Base-by-base conservation (phyloP, 2,113 vertebrate genomes). In the Talpa occidentalis region DNA sequence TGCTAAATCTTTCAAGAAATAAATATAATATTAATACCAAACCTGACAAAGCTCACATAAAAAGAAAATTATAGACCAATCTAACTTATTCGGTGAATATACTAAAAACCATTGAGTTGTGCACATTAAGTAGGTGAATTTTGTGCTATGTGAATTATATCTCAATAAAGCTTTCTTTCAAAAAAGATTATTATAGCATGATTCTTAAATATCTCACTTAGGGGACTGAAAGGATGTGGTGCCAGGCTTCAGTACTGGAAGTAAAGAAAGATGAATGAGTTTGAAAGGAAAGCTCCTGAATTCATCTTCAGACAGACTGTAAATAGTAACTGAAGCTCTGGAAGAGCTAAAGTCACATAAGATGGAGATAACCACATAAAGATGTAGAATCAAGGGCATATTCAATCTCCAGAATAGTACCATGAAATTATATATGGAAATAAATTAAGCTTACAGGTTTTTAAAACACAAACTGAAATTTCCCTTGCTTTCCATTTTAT, bases 391-490 rank as follows among this genome's bases (percentile, higher is more conserved):
- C 52, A 77, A 14, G 12, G 8, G 28, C 28, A 44, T 44, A 81
- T 74, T 88, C 59, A 70, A 10, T 22, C 22, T 64, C 37, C 5
- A 62, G 17, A 14, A 47, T 30, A 69, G 59, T 70, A 87, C 73
- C 49, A 52, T 85, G 12, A 82, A 92, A 85, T 76, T 69, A 44
- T 56, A 62, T 21, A 80, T 32, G 67, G 59, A 85, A 86, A 78
- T 83, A 67, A 82, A 47, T 66, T 54, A n/a, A 77, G 10, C 26
- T 67, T 64, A n/a, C 72, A 92, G 28, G 1, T 54, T 86, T 52
- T 81, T 77, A 32, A 79, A 69, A 86, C 52, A 52, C 9, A 42
- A 95, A 22, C 37, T 60, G 59, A 86, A 82, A 82, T 73, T 87
- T 67, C 35, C 54, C 47, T 80, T 88, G 15, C 28, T 86, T 88